Percentiles rank a stretch among this genome's conserved stretches.
These are phyloP conservation scores for Oryzias javanicus DNA, from an alignment of 2,113 vertebrate genomes.

Conservation along the genomic window DNA sequence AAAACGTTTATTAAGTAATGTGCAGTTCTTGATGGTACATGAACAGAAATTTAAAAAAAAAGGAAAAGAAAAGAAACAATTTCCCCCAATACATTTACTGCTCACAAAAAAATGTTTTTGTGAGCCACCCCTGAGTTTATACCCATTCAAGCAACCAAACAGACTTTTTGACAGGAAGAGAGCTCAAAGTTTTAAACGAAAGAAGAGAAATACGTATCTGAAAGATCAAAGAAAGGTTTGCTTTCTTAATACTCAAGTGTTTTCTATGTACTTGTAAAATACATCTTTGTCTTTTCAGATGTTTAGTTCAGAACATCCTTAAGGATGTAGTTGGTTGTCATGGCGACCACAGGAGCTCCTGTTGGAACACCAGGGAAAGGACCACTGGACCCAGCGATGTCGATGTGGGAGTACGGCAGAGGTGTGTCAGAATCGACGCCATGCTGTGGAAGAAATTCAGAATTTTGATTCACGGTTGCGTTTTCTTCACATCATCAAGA, in stretches of 20 bases:
- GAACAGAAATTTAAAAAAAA: neutral
- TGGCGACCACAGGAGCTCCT: conserved; percentile 78
- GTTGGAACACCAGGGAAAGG: conserved; percentile 82
- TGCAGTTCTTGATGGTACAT: neutral
- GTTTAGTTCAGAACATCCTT: conserved; percentile 26
- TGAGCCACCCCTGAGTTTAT: conserved; percentile 43
- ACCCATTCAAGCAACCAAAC: conserved; percentile 27
- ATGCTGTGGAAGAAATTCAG: conserved; percentile 53
- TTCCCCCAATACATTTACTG: neutral
- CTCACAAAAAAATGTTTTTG: neutral
- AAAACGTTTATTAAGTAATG: too few relatives aligned
- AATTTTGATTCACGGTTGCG: conserved; percentile 1
- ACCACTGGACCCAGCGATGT: conserved; percentile 82
- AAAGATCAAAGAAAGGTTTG: too few relatives aligned
- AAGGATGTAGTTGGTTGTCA: conserved; percentile 76
- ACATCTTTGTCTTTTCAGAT: neutral
- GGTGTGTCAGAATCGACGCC: conserved; percentile 74
- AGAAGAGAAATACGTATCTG: neutral
- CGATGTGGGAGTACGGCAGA: conserved; percentile 79
- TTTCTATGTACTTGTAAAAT: conserved; percentile 17
- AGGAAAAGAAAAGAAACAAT: conserved; percentile 25
- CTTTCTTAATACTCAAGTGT: neutral
- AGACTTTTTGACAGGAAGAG: conserved; percentile 4
- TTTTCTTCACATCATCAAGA: neutral
- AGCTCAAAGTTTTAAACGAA: neutral